A percentile compares a stretch with the other conserved stretches of the same genome.
These are phyloP conservation scores for Heliconius congener DNA, from an alignment of 1,140 invertebrate species.

Conservation along the genomic window DNA sequence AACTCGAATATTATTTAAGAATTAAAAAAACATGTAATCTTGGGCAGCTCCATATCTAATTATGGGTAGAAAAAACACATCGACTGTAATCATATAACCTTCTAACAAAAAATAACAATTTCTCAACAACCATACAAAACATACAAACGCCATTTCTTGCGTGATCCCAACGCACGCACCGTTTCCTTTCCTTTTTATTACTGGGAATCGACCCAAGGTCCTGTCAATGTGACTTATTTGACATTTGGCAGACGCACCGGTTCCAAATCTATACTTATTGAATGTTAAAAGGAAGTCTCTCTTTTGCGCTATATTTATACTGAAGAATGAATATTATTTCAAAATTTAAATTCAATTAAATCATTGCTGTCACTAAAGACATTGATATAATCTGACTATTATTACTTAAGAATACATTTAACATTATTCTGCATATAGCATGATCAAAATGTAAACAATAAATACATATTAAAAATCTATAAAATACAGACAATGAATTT, in stretches of 20 bases:
- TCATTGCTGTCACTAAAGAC: too few species aligned
- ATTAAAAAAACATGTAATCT: neutral
- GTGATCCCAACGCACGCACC: neutral
- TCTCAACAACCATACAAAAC: slow-evolving; percentile 1
- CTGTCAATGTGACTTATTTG: slow-evolving; percentile 69
- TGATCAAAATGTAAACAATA: too few species aligned
- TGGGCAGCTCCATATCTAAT: neutral
- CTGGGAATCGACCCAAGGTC: slow-evolving; percentile 53
- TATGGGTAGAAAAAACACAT: neutral
- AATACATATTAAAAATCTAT: too few species aligned
- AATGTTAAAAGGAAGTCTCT: neutral
- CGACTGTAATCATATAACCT: neutral
- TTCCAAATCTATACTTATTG: slow-evolving; percentile 34
- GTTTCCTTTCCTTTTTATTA: slow-evolving; percentile 35
- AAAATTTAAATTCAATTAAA: too few species aligned
- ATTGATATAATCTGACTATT: too few species aligned
- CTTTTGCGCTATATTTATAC: neutral
- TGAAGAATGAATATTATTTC: too few species aligned
- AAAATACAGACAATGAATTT: too few species aligned
- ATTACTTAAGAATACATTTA: too few species aligned
- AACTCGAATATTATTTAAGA: neutral
- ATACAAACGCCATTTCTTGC: slow-evolving; percentile 8
- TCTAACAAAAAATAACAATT: neutral
- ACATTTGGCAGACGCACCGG: slow-evolving; percentile 57
- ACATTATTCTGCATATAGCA: too few species aligned